Evolutionary conservation across 2,113 vertebrate genomes (phyloP).

Genomic region (Columba janthina): DNA sequence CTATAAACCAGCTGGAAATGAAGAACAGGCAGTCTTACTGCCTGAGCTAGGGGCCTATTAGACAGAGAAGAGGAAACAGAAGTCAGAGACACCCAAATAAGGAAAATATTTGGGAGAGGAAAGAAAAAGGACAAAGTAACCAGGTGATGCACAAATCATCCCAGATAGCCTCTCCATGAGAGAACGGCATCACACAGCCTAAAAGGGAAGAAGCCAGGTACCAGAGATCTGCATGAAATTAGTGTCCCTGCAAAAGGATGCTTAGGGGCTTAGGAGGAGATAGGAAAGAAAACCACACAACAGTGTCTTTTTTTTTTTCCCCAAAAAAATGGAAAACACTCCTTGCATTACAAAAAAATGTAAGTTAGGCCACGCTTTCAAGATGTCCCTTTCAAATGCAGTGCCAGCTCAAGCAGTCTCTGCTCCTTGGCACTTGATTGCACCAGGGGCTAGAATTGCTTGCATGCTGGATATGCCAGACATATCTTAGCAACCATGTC

Average conservation of each 20-base stretch:
- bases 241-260: not conserved
- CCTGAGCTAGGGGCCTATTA: not conserved
- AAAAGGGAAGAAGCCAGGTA: not conserved
- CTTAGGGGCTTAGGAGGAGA: not conserved
- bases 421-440: not conserved
- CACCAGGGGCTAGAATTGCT: not conserved
- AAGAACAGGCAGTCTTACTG: not conserved
- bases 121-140: not conserved
- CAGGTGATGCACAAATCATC: not conserved
- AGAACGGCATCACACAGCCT: not conserved
- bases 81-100: not conserved
- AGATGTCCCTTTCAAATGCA: not conserved
- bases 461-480: not conserved
- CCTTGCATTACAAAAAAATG: not conserved
- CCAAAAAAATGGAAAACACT: not conserved
- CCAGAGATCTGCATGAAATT: not conserved
- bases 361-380: not conserved
- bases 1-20: conserved; percentile 33
- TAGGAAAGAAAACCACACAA: not conserved
- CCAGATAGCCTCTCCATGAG: not conserved
- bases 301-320: not conserved
- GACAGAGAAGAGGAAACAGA: not conserved
- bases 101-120: not conserved
- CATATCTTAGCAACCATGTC: not conserved
- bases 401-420: not conserved